Evolutionary conservation across 2,113 vertebrate genomes (phyloP).

Genomic region (Microtus pennsylvanicus): DNA sequence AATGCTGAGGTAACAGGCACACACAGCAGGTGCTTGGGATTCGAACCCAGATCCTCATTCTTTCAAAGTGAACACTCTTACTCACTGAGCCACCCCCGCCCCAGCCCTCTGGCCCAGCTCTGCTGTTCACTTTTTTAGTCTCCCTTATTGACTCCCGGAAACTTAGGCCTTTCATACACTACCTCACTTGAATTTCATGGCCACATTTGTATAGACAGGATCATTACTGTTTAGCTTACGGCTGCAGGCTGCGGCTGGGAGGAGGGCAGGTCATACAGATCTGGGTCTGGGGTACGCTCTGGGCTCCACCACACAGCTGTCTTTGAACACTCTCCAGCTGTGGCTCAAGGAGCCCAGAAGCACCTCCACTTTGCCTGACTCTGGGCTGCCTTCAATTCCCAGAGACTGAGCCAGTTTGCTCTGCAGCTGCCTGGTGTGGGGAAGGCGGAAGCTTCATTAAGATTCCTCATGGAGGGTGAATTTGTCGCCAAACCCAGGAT

Average conservation of each 20-base stretch:
- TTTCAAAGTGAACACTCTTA: background rate
- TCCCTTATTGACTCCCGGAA: background rate
- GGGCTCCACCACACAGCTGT: background rate
- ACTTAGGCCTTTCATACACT: background rate
- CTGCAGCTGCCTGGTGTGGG: conserved; percentile 8
- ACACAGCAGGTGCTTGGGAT: background rate
- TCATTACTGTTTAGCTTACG: background rate
- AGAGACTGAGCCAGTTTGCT: conserved; percentile 41
- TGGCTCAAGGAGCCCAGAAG: background rate
- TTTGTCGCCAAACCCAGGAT: conserved; percentile 77
- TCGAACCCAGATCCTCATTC: background rate
- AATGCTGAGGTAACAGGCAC: background rate
- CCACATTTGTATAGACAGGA: background rate
- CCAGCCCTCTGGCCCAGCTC: background rate
- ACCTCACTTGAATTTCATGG: background rate
- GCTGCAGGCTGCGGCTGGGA: background rate
- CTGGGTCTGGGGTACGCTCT: background rate
- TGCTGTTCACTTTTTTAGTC: background rate
- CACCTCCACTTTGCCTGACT: background rate
- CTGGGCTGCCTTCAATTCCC: conserved; percentile 13
- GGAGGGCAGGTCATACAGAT: background rate
- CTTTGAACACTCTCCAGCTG: background rate
- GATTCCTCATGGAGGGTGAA: conserved; percentile 77
- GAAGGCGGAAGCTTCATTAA: conserved; percentile 69
- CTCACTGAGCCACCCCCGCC: background rate